These are phyloP conservation scores for Centrocercus urophasianus DNA, from an alignment of 2,113 vertebrate species.

Conservation along the genomic window DNA sequence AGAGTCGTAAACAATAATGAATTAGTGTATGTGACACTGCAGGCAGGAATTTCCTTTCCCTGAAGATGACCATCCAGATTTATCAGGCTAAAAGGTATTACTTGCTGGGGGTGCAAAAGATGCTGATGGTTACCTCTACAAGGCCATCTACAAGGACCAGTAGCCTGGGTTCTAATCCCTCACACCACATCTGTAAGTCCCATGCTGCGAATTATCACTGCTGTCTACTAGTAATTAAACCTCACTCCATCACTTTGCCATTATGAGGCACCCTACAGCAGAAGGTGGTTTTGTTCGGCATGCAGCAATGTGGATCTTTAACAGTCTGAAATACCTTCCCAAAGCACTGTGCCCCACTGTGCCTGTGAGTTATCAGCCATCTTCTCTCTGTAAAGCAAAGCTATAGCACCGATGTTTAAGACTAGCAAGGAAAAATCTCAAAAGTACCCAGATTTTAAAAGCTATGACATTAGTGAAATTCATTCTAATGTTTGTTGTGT, in stretches of 20 bases:
- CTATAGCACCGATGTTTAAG: accelerated
- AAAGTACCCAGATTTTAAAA: neutral
- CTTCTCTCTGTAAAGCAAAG: neutral
- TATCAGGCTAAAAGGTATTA: neutral
- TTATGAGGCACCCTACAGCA: neutral
- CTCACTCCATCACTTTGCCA: neutral
- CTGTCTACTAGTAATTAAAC: neutral
- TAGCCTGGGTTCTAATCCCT: too few species aligned
- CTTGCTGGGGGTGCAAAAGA: neutral
- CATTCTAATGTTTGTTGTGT: neutral
- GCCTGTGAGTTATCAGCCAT: neutral
- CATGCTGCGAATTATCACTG: neutral
- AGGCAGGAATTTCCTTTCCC: neutral
- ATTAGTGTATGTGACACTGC: neutral
- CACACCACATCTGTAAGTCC: too few species aligned
- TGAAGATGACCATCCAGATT: neutral
- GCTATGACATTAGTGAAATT: neutral
- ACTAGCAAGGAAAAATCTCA: neutral
- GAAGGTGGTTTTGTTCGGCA: neutral
- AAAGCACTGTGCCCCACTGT: neutral
- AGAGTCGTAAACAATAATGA: neutral
- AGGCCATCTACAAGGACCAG: neutral
- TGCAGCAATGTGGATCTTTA: neutral
- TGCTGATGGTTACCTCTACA: neutral
- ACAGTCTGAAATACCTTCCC: neutral